Base-by-base conservation (phyloP, 2,888 invertebrate species). In the Drosophila tanythrix region DNA sequence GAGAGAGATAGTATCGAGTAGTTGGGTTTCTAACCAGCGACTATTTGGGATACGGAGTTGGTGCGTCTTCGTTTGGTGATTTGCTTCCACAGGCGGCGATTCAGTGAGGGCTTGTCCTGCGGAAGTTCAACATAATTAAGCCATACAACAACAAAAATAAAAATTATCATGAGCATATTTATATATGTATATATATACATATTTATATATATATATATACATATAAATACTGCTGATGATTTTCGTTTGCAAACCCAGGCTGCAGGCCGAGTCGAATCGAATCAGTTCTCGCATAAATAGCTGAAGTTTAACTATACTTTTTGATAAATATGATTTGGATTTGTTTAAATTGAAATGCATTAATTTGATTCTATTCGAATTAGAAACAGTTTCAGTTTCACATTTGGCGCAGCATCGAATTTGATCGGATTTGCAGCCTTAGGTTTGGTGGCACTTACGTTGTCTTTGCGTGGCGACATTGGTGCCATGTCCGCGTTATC, bases 31-130 rank as follows among this genome's bases (percentile, higher is more conserved):
- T 92, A 92, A 81, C 92, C 91, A 70, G 93, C 93, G 73, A 91
- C 90, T 70, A 93, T 88, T 78, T 93, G 93, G 70, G 93, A 92
- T 53, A 93, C 92, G 68, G 93, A 93, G 79, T 92, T 92, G 73
- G 95, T 95, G 90, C 95, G 95, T 81, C 95, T 94, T 92, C 96
- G 94, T 94, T 95, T 95, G 83, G 95, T 95, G 88, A 96, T 94
- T 93, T 96, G 96, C 93, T 96, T 96, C 96, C 96, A 96, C 92
- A 96, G 96, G 90, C 96, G 94, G 92, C 96, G 95, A 92, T 96
- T 96, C 92, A 96, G 93, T 91, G 96, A 95, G 91, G 96, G 95
- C 93, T 96, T 96, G 91, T 96, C 96, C 96, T 96, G 94, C 3
- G 29, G 63, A 94, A 94, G 38, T 21, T 35, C 0, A 64, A 31